Percentiles rank a stretch among this genome's conserved stretches.
Conservation (phyloP, 2,797 vertebrate genomes). For the Perodicticus potto region DNA sequence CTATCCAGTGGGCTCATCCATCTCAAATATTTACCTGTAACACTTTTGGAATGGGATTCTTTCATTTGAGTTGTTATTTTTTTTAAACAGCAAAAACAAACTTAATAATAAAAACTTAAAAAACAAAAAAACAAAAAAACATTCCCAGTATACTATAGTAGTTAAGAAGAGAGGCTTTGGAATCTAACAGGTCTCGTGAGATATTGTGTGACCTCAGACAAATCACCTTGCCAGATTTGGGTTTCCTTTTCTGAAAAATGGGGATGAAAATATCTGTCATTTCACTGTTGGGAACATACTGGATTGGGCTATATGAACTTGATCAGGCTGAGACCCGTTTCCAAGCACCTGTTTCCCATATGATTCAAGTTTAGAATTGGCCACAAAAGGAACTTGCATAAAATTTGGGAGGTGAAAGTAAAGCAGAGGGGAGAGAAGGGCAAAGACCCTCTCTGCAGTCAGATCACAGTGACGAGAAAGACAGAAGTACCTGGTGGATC, state of each 20-base stretch:
- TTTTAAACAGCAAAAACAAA: not conserved
- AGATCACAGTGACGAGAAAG: not conserved
- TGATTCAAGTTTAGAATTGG: slow-evolving; percentile 18
- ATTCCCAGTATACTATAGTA: not conserved
- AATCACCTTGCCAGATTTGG: not conserved
- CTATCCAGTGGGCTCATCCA: not conserved
- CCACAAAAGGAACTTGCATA: not conserved
- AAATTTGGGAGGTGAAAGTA: not conserved
- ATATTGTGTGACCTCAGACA: not conserved
- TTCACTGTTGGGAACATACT: not conserved
- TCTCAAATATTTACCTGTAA: not conserved
- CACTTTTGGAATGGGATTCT: not conserved
- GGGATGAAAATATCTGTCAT: not conserved
- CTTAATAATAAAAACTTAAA: not conserved
- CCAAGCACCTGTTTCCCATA: not conserved
- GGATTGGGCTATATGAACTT: not conserved
- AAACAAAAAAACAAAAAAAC: not conserved
- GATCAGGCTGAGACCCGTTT: not conserved
- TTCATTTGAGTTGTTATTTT: not conserved
- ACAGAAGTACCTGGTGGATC: not conserved
- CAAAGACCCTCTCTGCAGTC: not conserved
- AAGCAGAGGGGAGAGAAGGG: not conserved
- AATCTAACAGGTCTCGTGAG: not conserved
- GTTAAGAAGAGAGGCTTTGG: not conserved
- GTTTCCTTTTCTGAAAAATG: slow-evolving; percentile 36